Evolutionary conservation across 2,797 vertebrate genomes (phyloP).

Genomic region (Enteromius thamalakanensis): DNA sequence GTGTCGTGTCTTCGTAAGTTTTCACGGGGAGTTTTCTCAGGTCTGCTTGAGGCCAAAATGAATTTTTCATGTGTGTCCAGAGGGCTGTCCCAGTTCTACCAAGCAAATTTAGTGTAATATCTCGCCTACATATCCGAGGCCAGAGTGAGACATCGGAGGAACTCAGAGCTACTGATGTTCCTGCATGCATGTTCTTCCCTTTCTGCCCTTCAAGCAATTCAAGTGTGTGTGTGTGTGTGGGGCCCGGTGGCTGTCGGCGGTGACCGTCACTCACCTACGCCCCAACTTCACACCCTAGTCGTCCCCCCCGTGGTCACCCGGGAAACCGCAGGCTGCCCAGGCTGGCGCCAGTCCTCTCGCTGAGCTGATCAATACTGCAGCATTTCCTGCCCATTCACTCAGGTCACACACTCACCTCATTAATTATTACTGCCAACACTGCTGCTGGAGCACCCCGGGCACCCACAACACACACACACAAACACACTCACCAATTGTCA

Average conservation of each 20-base stretch:
- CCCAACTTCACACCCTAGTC: conserved; percentile 76
- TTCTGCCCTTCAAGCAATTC: conserved; percentile 39
- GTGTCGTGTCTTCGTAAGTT: conserved; percentile 67
- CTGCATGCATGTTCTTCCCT: not conserved
- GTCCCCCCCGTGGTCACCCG: conserved; percentile 78
- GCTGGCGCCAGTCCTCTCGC: conserved; percentile 91
- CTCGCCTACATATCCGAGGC: conserved; percentile 16
- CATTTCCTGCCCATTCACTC: conserved; percentile 99
- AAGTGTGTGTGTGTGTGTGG: conserved; percentile 17
- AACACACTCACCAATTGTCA: conserved; percentile 34
- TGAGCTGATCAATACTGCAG: conserved; percentile 95
- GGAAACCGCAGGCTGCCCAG: conserved; percentile 95
- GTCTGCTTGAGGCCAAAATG: conserved; percentile 74
- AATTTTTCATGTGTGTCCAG: conserved; percentile 77
- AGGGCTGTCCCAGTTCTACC: conserved; percentile 69
- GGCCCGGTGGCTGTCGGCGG: not conserved
- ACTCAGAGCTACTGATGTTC: conserved; percentile 16
- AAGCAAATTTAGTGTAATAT: conserved; percentile 59
- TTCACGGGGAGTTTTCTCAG: conserved; percentile 70
- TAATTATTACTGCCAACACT: conserved; percentile 97
- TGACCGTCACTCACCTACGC: conserved; percentile 47
- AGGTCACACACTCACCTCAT: conserved; percentile 93
- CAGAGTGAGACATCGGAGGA: conserved; percentile 2
- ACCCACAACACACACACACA: conserved; percentile 72
- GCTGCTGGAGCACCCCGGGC: conserved; percentile 90